Base-by-base conservation (phyloP, 2,113 vertebrate species). In the Danionella cerebrum region DNA sequence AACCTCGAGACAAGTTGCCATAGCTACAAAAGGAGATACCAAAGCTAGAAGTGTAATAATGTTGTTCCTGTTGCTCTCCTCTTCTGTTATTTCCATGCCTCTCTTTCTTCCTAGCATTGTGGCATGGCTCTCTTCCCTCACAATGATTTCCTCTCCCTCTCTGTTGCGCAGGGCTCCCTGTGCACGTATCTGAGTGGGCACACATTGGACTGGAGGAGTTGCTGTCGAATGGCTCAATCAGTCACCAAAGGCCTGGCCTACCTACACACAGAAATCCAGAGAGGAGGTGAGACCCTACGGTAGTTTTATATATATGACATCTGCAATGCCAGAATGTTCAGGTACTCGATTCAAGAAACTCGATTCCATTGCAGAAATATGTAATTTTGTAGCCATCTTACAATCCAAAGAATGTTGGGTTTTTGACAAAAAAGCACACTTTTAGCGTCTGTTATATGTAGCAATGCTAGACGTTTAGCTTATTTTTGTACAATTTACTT, bases 201-300 rank as follows among this genome's bases (percentile, higher is more conserved):
- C 29, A 65, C 39, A 4, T 50, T 74, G 4, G 73, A 73, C 66
- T 75, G 71, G 65, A 31, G 53, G 65, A 68, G 89, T 79, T 97
- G 92, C 59, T 96, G 93, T 74, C 90, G 91, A 25, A 78, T 98
- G 88, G 89, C 90, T 62, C 91, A 92, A 50, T 91, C 92, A 1
- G 85, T 95, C 73, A 97, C 95, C 16, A 86, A 88, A 80, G 95
- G 95, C 69, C 79, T 98, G 57, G 91, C 94, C 2, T 97, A 94
- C 86, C 91, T 98, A 69, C 95, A 98, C 83, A 93, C 95, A 0
- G 95, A 97, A 76, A 79, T 95, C 31, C 83, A 87, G 71, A 85
- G 88, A 82, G 91, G 88, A 92, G 95, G 95, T 98, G 86, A 87
- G 85, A 45, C 19, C 7, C 50, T n/a, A n/a, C n/a, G n/a, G n/a